Evolutionary conservation across 2,797 vertebrate genomes (phyloP).

Genomic region (Lepus oiostolus): DNA sequence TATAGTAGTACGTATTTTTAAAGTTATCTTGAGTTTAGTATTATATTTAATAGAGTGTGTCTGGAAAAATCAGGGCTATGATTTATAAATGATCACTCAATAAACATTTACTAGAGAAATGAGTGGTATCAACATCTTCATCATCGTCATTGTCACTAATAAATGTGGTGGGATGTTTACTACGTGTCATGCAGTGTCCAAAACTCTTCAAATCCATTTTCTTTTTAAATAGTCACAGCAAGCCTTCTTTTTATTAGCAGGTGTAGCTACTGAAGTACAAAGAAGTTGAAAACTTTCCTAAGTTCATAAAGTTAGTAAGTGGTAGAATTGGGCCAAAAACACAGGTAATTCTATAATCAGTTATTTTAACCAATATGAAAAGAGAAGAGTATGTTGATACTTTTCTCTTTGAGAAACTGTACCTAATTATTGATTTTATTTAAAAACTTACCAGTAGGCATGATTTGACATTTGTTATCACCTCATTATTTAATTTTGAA

Average conservation of each 20-base stretch:
- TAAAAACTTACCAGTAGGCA: slow-evolving; percentile 42
- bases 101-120: slow-evolving; percentile 32
- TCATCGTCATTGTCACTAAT: not conserved
- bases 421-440: slow-evolving; percentile 45
- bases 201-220: not conserved
- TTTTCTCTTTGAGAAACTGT: not conserved
- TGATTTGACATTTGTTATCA: slow-evolving; percentile 49
- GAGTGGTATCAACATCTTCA: not conserved
- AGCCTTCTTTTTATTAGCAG: not conserved
- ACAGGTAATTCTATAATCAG: not conserved
- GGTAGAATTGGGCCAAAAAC: not conserved
- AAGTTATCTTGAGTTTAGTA: not conserved
- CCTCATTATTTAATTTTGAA: slow-evolving; percentile 52
- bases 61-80: not conserved
- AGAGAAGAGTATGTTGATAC: not conserved
- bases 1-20: slow-evolving; percentile 16
- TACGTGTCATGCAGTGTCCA: not conserved
- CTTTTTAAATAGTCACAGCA: not conserved
- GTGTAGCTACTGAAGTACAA: slow-evolving; percentile 3
- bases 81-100: not conserved
- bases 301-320: not conserved
- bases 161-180: not conserved
- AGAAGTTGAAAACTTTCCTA: not conserved
- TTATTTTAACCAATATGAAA: not conserved
- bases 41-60: too few species aligned